Evolutionary conservation across 1,140 invertebrate species (phyloP), one percentile per base, ranked within the genome.

Genomic region (Geopemphigus sp.): DNA sequence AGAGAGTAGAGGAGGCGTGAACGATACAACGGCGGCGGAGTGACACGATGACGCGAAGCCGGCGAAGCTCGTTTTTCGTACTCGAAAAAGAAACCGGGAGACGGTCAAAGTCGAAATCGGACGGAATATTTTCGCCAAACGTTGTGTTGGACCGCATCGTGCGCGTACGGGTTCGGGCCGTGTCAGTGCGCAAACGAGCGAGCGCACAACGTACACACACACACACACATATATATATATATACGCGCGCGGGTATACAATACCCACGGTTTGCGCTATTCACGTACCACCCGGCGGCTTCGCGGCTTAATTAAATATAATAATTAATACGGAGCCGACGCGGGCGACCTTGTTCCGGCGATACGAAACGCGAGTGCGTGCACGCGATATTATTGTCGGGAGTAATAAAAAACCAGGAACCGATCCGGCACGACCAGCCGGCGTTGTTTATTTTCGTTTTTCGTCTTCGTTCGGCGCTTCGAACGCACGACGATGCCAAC

Each of bases 301-400:
- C 32, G 72, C 24, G 56, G 54, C 10, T 76, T 59, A 76, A 76
- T 76, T 76, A 76, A 76, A 76, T 59, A 76, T 73, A 54, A 57
- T 74, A 39, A 74, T 56, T 74, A 70, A 57, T 57, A 76, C 56
- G 57, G 32, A 59, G 56, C 32, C 15, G n/a, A n/a, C 6, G 32
- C 32, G 5, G 24, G 12, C 17, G 72, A 76, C 54, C 72, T 76
- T 76, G 72, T 76, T 76, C 32, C 24, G 68, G 19, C 26, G 68
- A 54, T 72, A 72, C 17, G 53, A 54, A 29, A 45, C 14, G 72
- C 59, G 54, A 59, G 17, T 59, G 32, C n/a, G 32, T 39, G 32
- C 32, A 39, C 32, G 32, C 32, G 32, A n/a, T n/a, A 39, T 45
- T 61, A 66, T 53, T 54, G 45, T 76, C 19, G 32, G 39, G 53